These are phyloP conservation scores for Halcyon malimbica DNA, from an alignment of 2,113 vertebrate species.

Conservation along the genomic window DNA sequence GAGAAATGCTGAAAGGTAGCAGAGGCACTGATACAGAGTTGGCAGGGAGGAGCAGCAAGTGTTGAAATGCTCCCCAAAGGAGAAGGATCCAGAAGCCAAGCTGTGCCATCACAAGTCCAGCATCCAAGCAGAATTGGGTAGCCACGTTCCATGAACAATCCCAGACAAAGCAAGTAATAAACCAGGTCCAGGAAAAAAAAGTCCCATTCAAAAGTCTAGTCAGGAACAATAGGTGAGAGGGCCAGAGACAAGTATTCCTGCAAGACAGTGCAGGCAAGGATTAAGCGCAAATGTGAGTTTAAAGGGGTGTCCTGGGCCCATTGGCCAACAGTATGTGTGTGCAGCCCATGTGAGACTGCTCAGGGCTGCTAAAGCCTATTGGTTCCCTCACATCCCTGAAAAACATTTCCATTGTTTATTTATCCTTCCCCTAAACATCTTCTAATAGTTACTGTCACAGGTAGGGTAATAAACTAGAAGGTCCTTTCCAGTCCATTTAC, in stretches of 20 bases:
- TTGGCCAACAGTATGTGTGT: background rate
- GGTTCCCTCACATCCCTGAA: background rate
- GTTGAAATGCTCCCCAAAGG: background rate
- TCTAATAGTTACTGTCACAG: background rate
- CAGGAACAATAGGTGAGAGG: background rate
- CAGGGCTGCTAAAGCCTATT: background rate
- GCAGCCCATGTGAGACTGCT: background rate
- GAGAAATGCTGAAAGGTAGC: background rate
- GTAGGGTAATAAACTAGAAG: background rate
- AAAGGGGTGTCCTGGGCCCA: background rate
- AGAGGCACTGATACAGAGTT: background rate
- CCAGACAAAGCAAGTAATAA: background rate
- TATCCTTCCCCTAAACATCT: background rate
- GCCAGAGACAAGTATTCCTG: background rate
- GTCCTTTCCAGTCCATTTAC: background rate
- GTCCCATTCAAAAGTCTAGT: background rate
- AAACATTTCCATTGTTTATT: background rate
- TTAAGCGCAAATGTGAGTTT: background rate
- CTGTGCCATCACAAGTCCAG: background rate
- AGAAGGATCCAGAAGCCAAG: background rate
- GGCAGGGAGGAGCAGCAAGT: background rate
- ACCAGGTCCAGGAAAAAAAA: background rate
- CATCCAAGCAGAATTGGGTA: background rate
- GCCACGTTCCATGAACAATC: background rate
- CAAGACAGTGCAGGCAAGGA: background rate